Evolutionary conservation across 2,888 invertebrate genomes (phyloP).

Genomic region (Acrocyrtus sp.): DNA sequence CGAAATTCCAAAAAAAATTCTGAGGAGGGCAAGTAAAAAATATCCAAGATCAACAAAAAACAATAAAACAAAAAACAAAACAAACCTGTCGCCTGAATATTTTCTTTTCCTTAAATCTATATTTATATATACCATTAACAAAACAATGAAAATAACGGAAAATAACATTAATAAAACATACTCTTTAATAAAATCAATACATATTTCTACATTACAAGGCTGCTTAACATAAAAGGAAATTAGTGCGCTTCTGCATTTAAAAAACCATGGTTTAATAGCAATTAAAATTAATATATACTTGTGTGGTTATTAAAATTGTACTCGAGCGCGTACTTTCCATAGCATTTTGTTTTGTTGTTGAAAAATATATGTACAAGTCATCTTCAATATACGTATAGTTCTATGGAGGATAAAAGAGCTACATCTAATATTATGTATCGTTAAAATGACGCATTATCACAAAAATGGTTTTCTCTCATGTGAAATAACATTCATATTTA

Average conservation of each 20-base stretch:
- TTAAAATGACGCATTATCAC: constrained; percentile 41
- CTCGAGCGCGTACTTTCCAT: neutral
- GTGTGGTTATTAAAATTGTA: too few relatives aligned
- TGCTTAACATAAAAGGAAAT: neutral
- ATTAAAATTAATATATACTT: neutral
- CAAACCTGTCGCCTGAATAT: neutral
- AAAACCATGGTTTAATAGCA: too few relatives aligned
- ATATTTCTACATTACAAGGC: neutral
- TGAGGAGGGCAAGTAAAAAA: constrained; percentile 14
- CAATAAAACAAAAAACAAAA: neutral
- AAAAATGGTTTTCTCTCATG: constrained; percentile 23
- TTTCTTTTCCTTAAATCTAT: neutral
- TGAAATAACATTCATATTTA: neutral
- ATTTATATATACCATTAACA: neutral
- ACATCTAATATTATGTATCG: neutral
- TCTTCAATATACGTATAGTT: neutral
- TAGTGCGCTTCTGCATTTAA: too few relatives aligned
- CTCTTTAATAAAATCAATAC: neutral
- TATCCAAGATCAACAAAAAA: constrained; percentile 7
- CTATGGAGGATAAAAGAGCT: neutral
- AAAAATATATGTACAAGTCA: constrained; percentile 1
- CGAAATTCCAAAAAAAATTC: too few relatives aligned
- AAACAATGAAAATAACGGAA: neutral
- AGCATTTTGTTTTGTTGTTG: neutral
- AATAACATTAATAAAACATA: neutral